Percentiles rank a stretch among this genome's conserved stretches.
Conservation (phyloP, 2,888 invertebrate genomes). For the Embidobia sp. region DNA sequence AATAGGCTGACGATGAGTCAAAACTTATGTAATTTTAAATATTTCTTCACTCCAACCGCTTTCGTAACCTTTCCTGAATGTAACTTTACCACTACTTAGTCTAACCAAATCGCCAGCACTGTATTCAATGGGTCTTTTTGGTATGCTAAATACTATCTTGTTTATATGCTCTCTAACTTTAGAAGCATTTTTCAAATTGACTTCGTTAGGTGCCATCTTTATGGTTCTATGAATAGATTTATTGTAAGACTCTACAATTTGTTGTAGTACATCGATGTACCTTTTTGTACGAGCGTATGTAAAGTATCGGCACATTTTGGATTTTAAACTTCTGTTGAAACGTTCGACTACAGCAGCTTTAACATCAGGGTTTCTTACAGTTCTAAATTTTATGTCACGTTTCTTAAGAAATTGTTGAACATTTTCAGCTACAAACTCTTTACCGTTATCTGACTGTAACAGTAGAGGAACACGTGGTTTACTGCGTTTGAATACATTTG, state of each 20-base stretch:
- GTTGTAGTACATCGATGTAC: conserved; percentile 69
- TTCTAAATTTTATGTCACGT: conserved; percentile 44
- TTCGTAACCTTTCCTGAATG: conserved; percentile 12
- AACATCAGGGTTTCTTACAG: conserved; percentile 48
- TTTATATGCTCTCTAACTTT: background rate
- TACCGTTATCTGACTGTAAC: conserved; percentile 68
- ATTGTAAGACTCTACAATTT: conserved; percentile 59
- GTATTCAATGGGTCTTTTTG: conserved; percentile 24
- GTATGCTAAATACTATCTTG: background rate
- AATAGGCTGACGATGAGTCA: background rate
- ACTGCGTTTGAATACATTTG: conserved; percentile 56
- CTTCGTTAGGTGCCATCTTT: conserved; percentile 12
- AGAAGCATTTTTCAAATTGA: conserved; percentile 12
- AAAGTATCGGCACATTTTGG: conserved; percentile 58
- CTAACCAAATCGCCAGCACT: background rate
- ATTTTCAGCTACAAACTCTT: conserved; percentile 65
- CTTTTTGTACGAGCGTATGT: conserved; percentile 15
- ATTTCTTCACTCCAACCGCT: conserved; percentile 3
- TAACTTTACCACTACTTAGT: background rate
- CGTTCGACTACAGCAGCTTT: conserved; percentile 40
- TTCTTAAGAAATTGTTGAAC: conserved; percentile 5
- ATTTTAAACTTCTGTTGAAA: conserved; percentile 43
- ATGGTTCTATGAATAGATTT: conserved; percentile 24
- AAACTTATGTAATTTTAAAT: background rate
- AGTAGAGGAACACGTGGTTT: conserved; percentile 18